phyloP scores from a whole-genome alignment of 2,113 vertebrate genomes.

The Salvelinus namaycush region DNA sequence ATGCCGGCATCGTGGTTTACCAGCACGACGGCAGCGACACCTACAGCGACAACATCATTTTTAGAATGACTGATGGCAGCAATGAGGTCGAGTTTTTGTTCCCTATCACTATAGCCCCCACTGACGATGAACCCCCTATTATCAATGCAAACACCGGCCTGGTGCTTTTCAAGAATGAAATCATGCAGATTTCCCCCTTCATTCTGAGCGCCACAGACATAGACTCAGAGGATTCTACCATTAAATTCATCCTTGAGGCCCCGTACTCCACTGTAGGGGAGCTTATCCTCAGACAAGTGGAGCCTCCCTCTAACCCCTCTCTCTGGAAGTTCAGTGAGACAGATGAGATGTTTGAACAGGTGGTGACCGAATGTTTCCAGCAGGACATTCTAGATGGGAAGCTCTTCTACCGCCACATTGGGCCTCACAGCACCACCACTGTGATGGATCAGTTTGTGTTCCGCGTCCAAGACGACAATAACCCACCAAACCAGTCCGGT shows the following conservation, averaged over 20 bases:
- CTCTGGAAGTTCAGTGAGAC: conserved; percentile 73
- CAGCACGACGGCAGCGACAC: conserved; percentile 81
- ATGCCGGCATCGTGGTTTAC: conserved; percentile 75
- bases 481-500: conserved; percentile 80
- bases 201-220: conserved; percentile 79
- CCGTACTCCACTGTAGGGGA: conserved; percentile 66
- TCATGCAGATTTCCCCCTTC: conserved; percentile 80
- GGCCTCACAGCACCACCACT: conserved; percentile 68
- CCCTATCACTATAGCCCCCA: conserved; percentile 77
- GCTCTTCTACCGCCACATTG: conserved; percentile 77
- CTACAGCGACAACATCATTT: conserved; percentile 82
- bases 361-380: conserved; percentile 81
- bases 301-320: conserved; percentile 61
- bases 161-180: conserved; percentile 72
- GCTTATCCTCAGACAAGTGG: conserved; percentile 73
- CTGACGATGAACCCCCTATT: conserved; percentile 78
- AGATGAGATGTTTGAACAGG: conserved; percentile 79
- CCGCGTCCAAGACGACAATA: conserved; percentile 79
- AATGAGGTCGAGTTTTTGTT: conserved; percentile 82
- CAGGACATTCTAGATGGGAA: conserved; percentile 80
- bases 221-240: conserved; percentile 80
- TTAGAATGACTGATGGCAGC: conserved; percentile 76
- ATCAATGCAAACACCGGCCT: conserved; percentile 77
- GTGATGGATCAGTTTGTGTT: conserved; percentile 71
- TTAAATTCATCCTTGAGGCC: conserved; percentile 71